Percentiles rank a stretch among this genome's conserved stretches.
Conservation (phyloP, 2,888 invertebrate species). For the Lasiommata megera region DNA sequence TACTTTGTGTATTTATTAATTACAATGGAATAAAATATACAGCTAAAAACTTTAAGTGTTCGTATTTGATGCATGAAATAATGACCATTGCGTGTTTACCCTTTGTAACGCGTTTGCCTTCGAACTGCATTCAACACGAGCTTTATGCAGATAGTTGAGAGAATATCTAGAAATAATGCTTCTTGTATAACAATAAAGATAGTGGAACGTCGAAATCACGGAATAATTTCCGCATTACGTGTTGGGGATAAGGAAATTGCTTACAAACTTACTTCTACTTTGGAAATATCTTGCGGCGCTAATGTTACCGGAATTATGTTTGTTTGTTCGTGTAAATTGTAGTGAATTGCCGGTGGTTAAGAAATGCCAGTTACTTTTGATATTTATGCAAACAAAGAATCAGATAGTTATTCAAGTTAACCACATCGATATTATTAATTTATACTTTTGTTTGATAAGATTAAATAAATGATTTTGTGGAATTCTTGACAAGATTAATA, state of each 20-base stretch:
- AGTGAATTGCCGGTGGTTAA: constrained; percentile 11
- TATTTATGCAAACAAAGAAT: background rate
- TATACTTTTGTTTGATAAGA: background rate
- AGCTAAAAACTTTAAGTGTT: background rate
- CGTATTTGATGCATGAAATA: background rate
- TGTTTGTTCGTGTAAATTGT: constrained; percentile 30
- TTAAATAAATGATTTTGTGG: no score
- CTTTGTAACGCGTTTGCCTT: constrained; percentile 17
- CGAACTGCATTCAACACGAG: constrained; percentile 30
- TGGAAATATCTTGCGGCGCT: constrained; percentile 31
- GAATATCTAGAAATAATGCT: constrained; percentile 38
- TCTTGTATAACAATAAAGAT: constrained; percentile 43
- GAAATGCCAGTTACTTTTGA: constrained; percentile 17
- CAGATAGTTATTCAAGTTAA: constrained; percentile 1
- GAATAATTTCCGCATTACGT: constrained; percentile 41
- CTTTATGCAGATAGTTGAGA: constrained; percentile 31
- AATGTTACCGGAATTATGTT: constrained; percentile 31
- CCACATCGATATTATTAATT: background rate
- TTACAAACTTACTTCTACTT: constrained; percentile 32
- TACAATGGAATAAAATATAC: background rate
- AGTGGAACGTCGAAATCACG: constrained; percentile 36
- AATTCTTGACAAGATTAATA: no score
- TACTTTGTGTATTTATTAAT: background rate
- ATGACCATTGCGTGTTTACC: constrained; percentile 2
- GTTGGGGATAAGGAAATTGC: constrained; percentile 33